Conservation (phyloP, 2,888 invertebrate species). For the Macropis europaea region DNA sequence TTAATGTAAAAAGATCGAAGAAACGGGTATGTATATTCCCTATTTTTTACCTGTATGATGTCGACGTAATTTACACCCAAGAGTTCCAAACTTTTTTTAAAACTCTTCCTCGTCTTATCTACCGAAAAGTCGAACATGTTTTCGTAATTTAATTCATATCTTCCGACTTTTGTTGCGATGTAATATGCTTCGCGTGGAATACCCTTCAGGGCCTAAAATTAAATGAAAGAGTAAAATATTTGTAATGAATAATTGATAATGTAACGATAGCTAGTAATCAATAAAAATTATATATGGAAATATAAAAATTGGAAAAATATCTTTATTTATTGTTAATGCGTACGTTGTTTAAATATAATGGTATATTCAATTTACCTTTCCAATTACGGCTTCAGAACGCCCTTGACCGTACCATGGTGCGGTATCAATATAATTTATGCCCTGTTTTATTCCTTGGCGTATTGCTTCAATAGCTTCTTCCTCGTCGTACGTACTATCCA, state of each 20-base stretch:
- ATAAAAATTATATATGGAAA: neutral
- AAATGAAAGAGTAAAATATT: neutral
- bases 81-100: conserved; percentile 87
- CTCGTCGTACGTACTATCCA: conserved; percentile 83
- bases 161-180: conserved; percentile 95
- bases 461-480: conserved; percentile 86
- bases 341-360: neutral
- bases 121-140: conserved; percentile 93
- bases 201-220: conserved; percentile 85
- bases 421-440: conserved; percentile 96
- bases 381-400: conserved; percentile 89
- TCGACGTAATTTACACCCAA: conserved; percentile 92
- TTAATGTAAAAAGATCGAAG: neutral
- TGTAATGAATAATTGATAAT: neutral
- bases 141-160: conserved; percentile 87
- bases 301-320: neutral
- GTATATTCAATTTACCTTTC: conserved; percentile 82
- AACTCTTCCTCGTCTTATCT: conserved; percentile 87
- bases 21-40: neutral
- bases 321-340: neutral
- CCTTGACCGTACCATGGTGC: conserved; percentile 97
- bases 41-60: conserved; percentile 88
- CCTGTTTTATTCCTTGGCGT: conserved; percentile 86
- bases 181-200: conserved; percentile 92
- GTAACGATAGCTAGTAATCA: too few relatives aligned